Evolutionary conservation across 2,888 invertebrate species (phyloP).

Genomic region (Gastrophysa polygoni): DNA sequence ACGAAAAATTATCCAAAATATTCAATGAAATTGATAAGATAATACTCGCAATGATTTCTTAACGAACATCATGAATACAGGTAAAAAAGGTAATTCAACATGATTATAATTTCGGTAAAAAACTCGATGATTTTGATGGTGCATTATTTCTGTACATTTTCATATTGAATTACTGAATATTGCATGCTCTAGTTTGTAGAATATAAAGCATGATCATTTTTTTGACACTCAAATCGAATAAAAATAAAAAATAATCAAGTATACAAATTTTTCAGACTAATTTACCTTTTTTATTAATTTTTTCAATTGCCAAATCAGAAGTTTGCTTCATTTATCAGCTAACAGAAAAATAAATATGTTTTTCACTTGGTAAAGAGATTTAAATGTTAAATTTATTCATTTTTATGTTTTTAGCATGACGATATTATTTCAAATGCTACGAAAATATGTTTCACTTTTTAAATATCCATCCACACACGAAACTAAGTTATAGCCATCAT

Average conservation of each 20-base stretch:
- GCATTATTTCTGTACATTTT: constrained; percentile 11
- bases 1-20: constrained; percentile 4
- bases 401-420: constrained; percentile 32
- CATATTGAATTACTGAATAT: constrained; percentile 26
- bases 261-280: too few species aligned
- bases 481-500: too few species aligned
- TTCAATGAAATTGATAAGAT: background rate
- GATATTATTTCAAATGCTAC: constrained; percentile 28
- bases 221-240: background rate
- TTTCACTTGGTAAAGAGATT: too few species aligned
- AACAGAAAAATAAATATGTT: too few species aligned
- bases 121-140: background rate
- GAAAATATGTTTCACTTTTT: constrained; percentile 11
- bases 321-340: background rate
- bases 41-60: too few species aligned
- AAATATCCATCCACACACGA: too few species aligned
- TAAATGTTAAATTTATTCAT: background rate
- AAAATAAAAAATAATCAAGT: background rate
- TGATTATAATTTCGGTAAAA: background rate
- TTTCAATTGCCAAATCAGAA: background rate
- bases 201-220: constrained; percentile 44
- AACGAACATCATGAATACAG: constrained; percentile 8
- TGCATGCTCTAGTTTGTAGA: constrained; percentile 44
- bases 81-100: constrained; percentile 1
- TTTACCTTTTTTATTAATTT: background rate